phyloP scores from a whole-genome alignment of 2,888 invertebrate genomes.

The Apotomis turbidana region DNA sequence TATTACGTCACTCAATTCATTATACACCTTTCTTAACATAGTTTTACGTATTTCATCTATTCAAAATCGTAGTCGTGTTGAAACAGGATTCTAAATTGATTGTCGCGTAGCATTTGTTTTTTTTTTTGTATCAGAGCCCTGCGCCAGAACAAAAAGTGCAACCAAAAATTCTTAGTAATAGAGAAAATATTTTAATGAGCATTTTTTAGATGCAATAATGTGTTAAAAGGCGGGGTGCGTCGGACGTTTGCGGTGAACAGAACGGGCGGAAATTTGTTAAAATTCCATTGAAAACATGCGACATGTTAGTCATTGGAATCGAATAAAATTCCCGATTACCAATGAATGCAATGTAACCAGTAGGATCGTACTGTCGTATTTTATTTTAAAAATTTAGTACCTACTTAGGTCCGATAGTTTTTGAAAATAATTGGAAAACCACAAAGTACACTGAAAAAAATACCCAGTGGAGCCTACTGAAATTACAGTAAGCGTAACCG shows the following conservation, averaged over 20 bases:
- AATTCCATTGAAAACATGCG: constrained; percentile 55
- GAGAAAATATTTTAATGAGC: constrained; percentile 77
- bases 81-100: constrained; percentile 10
- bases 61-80: background rate
- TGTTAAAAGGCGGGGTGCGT: constrained; percentile 59
- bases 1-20: constrained; percentile 46
- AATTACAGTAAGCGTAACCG: too few relatives aligned
- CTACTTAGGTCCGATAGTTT: too few relatives aligned
- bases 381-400: background rate
- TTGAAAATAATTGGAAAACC: too few relatives aligned
- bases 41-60: constrained; percentile 18
- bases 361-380: background rate
- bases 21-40: constrained; percentile 44
- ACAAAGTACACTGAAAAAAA: too few relatives aligned
- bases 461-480: too few relatives aligned
- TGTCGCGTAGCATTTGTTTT: too few relatives aligned
- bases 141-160: constrained; percentile 63
- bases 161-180: constrained; percentile 68
- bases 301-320: constrained; percentile 32
- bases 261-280: constrained; percentile 73
- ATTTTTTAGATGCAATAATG: constrained; percentile 66
- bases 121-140: constrained; percentile 53
- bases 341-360: constrained; percentile 16
- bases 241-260: constrained; percentile 44
- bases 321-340: constrained; percentile 20